Evolutionary conservation across 2,888 invertebrate genomes (phyloP).

Genomic region (Crepidodera aurea): DNA sequence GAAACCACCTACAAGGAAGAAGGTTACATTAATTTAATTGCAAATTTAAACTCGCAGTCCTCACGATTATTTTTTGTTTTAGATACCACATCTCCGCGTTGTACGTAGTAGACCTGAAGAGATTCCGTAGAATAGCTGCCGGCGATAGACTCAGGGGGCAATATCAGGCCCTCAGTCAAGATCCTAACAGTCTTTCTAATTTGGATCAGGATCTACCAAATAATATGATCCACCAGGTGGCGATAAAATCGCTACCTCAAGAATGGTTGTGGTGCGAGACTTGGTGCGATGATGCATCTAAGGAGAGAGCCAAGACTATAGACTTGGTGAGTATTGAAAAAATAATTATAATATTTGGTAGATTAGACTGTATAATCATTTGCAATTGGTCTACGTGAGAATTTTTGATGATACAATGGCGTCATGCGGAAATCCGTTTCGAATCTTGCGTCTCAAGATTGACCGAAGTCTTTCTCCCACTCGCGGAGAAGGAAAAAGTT

Average conservation of each 20-base stretch:
- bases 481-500: too few species aligned
- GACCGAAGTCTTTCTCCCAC: too few species aligned
- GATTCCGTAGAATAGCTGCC: conserved; percentile 96
- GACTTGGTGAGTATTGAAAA: conserved; percentile 77
- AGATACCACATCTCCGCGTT: conserved; percentile 93
- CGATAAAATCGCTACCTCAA: conserved; percentile 97
- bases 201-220: conserved; percentile 94
- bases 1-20: conserved; percentile 93
- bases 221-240: conserved; percentile 99
- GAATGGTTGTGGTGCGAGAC: conserved; percentile 99
- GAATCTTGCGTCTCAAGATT: too few species aligned
- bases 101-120: conserved; percentile 96
- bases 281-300: conserved; percentile 94
- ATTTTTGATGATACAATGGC: too few species aligned
- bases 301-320: conserved; percentile 93
- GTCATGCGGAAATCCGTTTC: too few species aligned
- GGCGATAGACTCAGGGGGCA: conserved; percentile 97
- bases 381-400: too few species aligned
- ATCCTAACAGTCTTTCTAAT: conserved; percentile 98
- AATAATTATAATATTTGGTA: too few species aligned
- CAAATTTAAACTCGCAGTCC: too few species aligned
- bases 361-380: too few species aligned
- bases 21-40: too few species aligned
- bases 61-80: too few species aligned
- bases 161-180: conserved; percentile 98